These are phyloP conservation scores for Nyctalus aviator DNA, from an alignment of 2,797 vertebrate genomes.

Conservation along the genomic window DNA sequence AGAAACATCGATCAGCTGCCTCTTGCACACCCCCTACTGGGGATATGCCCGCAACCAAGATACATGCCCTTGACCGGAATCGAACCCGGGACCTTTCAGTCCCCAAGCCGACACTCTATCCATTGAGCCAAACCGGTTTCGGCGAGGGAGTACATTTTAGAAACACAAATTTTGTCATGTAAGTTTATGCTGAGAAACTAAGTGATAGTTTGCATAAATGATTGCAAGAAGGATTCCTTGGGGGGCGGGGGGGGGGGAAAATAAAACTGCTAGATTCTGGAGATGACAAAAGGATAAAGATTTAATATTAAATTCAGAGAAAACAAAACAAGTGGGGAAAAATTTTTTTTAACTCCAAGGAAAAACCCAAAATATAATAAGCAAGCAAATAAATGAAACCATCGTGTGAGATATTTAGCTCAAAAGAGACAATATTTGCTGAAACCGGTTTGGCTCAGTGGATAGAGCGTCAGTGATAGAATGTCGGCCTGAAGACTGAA, in stretches of 20 bases:
- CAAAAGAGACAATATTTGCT: conserved; percentile 7
- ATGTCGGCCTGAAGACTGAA: too few relatives aligned
- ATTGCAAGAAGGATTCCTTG: neutral
- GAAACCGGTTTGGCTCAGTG: too few relatives aligned
- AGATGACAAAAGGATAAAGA: conserved; percentile 25
- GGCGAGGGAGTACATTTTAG: conserved; percentile 12
- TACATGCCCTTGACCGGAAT: too few relatives aligned
- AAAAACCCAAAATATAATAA: neutral
- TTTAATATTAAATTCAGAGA: conserved; percentile 32
- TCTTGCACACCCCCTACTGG: too few relatives aligned
- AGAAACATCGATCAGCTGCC: too few relatives aligned
- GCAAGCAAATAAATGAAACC: conserved; percentile 53
- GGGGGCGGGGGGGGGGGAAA: too few relatives aligned
- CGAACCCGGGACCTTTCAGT: too few relatives aligned
- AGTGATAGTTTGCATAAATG: neutral
- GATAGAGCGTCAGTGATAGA: too few relatives aligned
- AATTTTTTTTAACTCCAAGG: neutral
- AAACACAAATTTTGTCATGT: neutral
- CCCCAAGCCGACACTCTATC: too few relatives aligned
- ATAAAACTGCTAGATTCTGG: neutral
- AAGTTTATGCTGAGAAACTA: conserved; percentile 38
- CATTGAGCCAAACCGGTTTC: too few relatives aligned
- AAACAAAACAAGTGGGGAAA: conserved; percentile 4
- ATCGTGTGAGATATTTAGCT: neutral
- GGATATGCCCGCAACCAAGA: too few relatives aligned